phyloP scores from a whole-genome alignment of 2,888 invertebrate species.

The Oligia fasciuncula region DNA sequence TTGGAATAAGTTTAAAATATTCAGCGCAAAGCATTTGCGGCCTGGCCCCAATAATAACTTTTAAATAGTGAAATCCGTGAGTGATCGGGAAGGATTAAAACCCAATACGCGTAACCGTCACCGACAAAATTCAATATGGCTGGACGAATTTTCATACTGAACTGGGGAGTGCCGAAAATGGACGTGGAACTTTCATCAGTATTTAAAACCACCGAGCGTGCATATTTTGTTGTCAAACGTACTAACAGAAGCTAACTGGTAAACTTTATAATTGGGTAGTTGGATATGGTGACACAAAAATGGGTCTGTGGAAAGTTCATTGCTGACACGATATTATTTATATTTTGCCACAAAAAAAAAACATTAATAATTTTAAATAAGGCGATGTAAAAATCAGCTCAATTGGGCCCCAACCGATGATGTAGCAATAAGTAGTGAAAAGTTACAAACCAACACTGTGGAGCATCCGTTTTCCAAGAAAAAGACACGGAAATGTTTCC shows the following conservation, averaged over 20 bases:
- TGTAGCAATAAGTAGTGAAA: not conserved
- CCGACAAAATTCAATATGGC: constrained; percentile 45
- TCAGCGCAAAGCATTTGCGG: constrained; percentile 20
- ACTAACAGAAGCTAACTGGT: not conserved
- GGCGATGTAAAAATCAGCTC: no score
- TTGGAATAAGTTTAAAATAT: constrained; percentile 26
- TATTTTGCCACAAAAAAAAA: not conserved
- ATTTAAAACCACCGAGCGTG: constrained; percentile 7
- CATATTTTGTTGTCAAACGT: constrained; percentile 14
- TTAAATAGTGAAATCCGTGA: constrained; percentile 38
- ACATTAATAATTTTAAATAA: not conserved
- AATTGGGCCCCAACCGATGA: not conserved
- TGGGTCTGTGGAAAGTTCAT: not conserved
- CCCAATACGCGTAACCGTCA: constrained; percentile 19
- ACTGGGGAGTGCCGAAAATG: constrained; percentile 10
- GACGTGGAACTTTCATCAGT: constrained; percentile 19
- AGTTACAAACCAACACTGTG: not conserved
- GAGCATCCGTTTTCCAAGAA: constrained; percentile 8
- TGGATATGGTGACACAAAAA: not conserved
- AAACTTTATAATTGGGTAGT: constrained; percentile 39
- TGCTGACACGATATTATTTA: not conserved
- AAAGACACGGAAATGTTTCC: constrained; percentile 30
- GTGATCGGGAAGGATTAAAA: constrained; percentile 48
- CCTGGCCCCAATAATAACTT: constrained; percentile 29
- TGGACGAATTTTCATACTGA: constrained; percentile 5